A percentile compares a stretch with the other conserved stretches of the same genome.
phyloP scores from a whole-genome alignment of 1,140 invertebrate species.

The Colletes latitarsis region DNA sequence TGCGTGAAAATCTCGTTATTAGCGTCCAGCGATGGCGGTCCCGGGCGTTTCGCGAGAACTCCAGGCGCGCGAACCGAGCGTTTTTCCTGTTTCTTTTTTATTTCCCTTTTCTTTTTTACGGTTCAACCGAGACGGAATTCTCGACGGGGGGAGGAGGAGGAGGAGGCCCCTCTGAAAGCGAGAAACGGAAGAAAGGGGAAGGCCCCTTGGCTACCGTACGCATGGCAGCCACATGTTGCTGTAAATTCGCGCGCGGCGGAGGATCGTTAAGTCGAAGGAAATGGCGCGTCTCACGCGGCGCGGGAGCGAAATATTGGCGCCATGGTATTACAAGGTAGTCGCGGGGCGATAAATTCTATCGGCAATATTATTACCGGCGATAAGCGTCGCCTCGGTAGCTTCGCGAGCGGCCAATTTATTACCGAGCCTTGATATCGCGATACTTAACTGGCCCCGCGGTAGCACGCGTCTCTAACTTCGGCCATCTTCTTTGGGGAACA shows the following conservation, averaged over 20 bases:
- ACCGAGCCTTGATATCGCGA: slow-evolving; percentile 41
- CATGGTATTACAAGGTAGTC: background rate
- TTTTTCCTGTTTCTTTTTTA: background rate
- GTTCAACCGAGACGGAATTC: background rate
- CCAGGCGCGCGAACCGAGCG: background rate
- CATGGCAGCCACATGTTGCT: slow-evolving; percentile 37
- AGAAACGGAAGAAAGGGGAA: background rate
- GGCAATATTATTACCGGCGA: slow-evolving; percentile 29
- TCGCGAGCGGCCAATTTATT: slow-evolving; percentile 29
- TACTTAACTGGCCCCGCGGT: slow-evolving; percentile 29
- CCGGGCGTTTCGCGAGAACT: background rate
- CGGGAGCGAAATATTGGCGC: slow-evolving; percentile 28
- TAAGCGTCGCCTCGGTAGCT: slow-evolving; percentile 10
- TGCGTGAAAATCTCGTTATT: slow-evolving; percentile 35
- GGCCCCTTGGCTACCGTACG: background rate
- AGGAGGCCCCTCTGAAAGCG: background rate
- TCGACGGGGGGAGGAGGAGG: background rate
- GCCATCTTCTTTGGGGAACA: slow-evolving; percentile 7
- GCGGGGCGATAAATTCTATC: slow-evolving; percentile 23
- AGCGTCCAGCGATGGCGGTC: slow-evolving; percentile 6
- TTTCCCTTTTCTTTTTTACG: background rate
- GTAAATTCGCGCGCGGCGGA: slow-evolving; percentile 11
- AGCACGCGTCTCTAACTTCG: background rate
- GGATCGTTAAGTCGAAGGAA: slow-evolving; percentile 14
- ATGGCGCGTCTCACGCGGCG: slow-evolving; percentile 15